Evolutionary conservation across 1,140 invertebrate species (phyloP).

Genomic region (Sycophila sp.): DNA sequence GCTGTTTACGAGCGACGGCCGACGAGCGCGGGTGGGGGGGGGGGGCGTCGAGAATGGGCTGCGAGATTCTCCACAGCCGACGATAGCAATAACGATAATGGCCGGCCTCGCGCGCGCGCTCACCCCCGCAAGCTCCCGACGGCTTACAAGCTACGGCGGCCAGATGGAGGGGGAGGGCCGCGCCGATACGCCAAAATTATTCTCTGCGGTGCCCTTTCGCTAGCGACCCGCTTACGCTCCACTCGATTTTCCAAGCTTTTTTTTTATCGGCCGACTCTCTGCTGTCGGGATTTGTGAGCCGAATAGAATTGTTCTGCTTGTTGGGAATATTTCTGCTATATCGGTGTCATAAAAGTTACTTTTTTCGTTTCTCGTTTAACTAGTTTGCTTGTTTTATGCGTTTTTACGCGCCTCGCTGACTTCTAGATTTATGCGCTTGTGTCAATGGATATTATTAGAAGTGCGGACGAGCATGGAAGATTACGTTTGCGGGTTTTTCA

Average conservation of each 20-base stretch:
- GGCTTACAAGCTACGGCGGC: not conserved
- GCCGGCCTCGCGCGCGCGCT: not conserved
- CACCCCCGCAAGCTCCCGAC: not conserved
- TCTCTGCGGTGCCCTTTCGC: not conserved
- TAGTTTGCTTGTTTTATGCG: no score
- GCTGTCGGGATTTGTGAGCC: no score
- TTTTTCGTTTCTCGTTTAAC: no score
- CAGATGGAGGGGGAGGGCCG: not conserved
- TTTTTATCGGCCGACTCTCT: no score
- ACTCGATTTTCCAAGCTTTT: not conserved
- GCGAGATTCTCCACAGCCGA: conserved; percentile 25
- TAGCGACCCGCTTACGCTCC: not conserved
- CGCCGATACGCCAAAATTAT: not conserved
- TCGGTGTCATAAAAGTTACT: no score
- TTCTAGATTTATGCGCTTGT: no score
- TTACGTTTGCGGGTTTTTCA: not conserved
- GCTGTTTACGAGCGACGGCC: conserved; percentile 37
- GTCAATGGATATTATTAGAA: no score
- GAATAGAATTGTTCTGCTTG: no score
- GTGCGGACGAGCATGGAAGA: no score
- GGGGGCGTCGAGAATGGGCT: conserved; percentile 10
- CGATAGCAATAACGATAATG: conserved; percentile 30
- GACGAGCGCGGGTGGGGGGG: not conserved
- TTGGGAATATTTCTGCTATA: no score
- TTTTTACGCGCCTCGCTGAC: no score